Evolutionary conservation across 2,113 vertebrate species (phyloP), one percentile per base, ranked within the genome.

Genomic region (Dendropsophus ebraccatus): DNA sequence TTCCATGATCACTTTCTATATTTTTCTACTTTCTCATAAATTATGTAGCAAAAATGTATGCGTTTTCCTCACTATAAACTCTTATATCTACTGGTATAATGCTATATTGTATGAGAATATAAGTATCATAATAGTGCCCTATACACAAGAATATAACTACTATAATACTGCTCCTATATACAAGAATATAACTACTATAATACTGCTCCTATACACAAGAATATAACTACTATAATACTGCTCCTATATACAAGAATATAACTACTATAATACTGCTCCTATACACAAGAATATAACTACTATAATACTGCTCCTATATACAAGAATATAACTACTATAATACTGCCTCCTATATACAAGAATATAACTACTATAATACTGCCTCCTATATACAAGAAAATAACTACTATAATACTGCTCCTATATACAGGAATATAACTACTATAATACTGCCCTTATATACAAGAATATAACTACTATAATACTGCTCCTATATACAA

Each of bases 261-360:
- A 58, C 54, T n/a, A 58, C 19, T 58, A 58, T 58, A 58, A 58
- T 58, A 58, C 54, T 58, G 54, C 41, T 41, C 41, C 41, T 41
- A 41, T 41, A 41, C 41, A 41, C 41, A 41, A 41, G 41, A 41
- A 41, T 58, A 58, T 58, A 58, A 58, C 54, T n/a, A 58, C 54
- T 58, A 58, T 58, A 58, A 58, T 58, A 58, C 54, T 58, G 54
- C 54, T n/a, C 21, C 54, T 58, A 58, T 58, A 10, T 58, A 58
- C 54, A 58, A 58, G 54, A 58, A 58, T 58, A 58, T 58, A 58
- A 58, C 54, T 58, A 58, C 54, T 58, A 58, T 58, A 58, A 58
- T 52, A 52, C 50, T 52, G 50, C 16, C 50, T 52, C 50, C 50
- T 52, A 52, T 52, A 19, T 52, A 52, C 50, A 58, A 23, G 54